Evolutionary conservation across 1,140 invertebrate species (phyloP), one percentile per base, ranked within the genome.

Genomic region (Hydropsyche tenuis): DNA sequence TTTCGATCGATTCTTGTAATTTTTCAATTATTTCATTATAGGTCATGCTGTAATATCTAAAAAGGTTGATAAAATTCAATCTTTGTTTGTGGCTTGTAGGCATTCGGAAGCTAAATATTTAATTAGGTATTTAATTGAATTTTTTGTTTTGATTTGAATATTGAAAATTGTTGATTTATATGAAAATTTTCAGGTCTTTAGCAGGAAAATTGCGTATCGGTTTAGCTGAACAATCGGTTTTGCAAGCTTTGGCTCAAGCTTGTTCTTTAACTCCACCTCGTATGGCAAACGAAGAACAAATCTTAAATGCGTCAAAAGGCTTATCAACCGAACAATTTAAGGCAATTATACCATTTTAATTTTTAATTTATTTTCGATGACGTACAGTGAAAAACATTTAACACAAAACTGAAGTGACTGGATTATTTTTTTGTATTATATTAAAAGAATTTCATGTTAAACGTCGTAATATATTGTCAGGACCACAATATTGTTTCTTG

Each of bases 121-220:
- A 0, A 95, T 99, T 53, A 88, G 98, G 78, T 88, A 80, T 68
- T 20, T n/a, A n/a, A n/a, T n/a, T n/a, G n/a, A n/a, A n/a, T n/a
- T n/a, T n/a, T 16, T 25, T 63, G 30, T 30, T 25, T 27, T 25
- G 20, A 30, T 63, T 25, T 66, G 25, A 5, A 63, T 63, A 23
- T 7, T 12, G 25, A 48, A 37, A 18, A 63, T 65, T 65, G 14
- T 6, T 65, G 22, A 68, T 65, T 66, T 53, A 18, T 43, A n/a
- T n/a, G n/a, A n/a, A n/a, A n/a, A n/a, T n/a, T 75, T 74, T 66
- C 18, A 84, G 84, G 72, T 96, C 94, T 0, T 83, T 99, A 0
- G 90, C 93, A 74, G 98, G 98, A 11, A 99, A 99, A 85, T 85
- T 99, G 56, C 88, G 98, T 45, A 97, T 99, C 78, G 97, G 97